Evolutionary conservation across 2,888 invertebrate species (phyloP), one percentile per base, ranked within the genome.

Genomic region (Drosophila suboccidentalis): DNA sequence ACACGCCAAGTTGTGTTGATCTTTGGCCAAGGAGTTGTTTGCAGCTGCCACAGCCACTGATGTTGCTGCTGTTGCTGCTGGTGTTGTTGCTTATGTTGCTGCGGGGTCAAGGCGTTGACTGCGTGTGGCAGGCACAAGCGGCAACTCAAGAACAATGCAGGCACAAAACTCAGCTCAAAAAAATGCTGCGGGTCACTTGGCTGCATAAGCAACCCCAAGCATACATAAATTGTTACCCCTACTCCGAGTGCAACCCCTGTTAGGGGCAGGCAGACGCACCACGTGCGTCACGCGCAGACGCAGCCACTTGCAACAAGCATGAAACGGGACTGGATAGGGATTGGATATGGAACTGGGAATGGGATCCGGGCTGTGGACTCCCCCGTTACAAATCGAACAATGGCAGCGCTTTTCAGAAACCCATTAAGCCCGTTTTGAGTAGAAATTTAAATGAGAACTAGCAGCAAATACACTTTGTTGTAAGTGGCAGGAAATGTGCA

Each of bases 121-220:
- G 89, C 84, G 89, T 84, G 84, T 84, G 84, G 84, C 89, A 86
- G 89, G 65, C 89, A 69, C 83, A 88, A 79, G 83, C 88, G 77
- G 63, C 50, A 50, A 19, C 47, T 58, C 36, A 22, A 58, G 47
- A 69, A 75, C 82, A 81, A 86, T 77, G 73, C 69, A 46, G 75
- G 75, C 70, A 60, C 19, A 55, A 47, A 41, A 55, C 51, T 32
- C 15, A n/a, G 34, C 22, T 22, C 58, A 39, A 17, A 59, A 11
- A 66, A 82, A 69, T 78, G 69, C 80, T 84, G 89, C 89, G 84
- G 89, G 83, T 75, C 81, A 73, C 68, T 78, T 47, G 53, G 36
- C 69, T 46, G 78, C 78, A 66, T 62, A 53, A 70, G 53, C 88
- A 88, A 82, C 88, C 83, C 80, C 83, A 70, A 62, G 15, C 10